Evolutionary conservation across 1,140 invertebrate genomes (phyloP), one percentile per base, ranked within the genome.

Genomic region (Myzus persicae): DNA sequence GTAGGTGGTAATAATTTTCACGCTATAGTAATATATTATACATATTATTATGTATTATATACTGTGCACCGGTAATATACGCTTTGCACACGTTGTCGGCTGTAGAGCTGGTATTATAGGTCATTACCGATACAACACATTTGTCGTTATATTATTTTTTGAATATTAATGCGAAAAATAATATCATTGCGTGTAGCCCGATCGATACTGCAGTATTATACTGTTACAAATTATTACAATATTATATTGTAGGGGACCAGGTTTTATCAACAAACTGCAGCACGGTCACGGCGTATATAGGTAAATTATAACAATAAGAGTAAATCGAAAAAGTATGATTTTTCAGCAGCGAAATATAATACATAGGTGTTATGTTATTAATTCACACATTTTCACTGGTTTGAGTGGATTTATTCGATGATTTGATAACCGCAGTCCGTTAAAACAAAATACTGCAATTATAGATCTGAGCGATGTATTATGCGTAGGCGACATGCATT

Each of bases 61-160:
- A n/a, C 14, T 76, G 59, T 76, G n/a, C 14, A n/a, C n/a, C 14
- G 14, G n/a, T 76, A 76, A 76, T 76, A 59, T 59, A 76, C 59
- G 59, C 59, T 76, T 76, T n/a, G 11, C 59, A 76, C n/a, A 76
- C 59, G 31, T 51, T 14, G 46, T 76, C n/a, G 59, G n/a, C n/a
- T 18, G n/a, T n/a, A n/a, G n/a, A 76, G 4, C 11, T 4, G 59
- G 59, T 76, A 76, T 76, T 76, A n/a, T 76, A 76, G 59, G 59
- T 76, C 59, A 76, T 76, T 76, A 76, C 59, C 59, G n/a, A 76
- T 76, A 76, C 14, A 20, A 18, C 59, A 20, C n/a, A 76, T 76
- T 76, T 76, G 59, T 76, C n/a, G 31, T 36, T 76, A 76, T 76
- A 76, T 76, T 76, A 76, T 76, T n/a, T 76, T 67, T 76, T 76